Percentiles rank a stretch among this genome's conserved stretches.
Conservation (phyloP, 2,888 invertebrate species). For the Pandemis heparana region DNA sequence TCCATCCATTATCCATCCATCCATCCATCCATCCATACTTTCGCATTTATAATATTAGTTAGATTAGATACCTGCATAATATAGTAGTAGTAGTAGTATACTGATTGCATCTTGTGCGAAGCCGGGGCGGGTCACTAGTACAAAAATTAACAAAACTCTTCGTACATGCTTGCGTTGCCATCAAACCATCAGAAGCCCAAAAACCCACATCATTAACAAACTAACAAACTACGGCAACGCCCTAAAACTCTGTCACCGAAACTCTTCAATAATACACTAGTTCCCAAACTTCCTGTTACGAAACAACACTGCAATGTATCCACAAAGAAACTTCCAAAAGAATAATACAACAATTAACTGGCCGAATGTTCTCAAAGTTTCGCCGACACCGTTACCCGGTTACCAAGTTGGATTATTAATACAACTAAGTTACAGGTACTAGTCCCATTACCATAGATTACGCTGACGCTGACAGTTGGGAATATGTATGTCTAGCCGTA, state of each 20-base stretch:
- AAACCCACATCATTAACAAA: background rate
- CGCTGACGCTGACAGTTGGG: too few species aligned
- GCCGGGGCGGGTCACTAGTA: too few species aligned
- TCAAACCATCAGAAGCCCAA: background rate
- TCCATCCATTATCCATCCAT: too few species aligned
- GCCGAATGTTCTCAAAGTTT: background rate
- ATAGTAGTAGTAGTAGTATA: too few species aligned
- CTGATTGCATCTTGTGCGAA: too few species aligned
- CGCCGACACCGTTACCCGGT: background rate
- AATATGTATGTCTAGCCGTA: too few species aligned
- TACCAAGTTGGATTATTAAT: slow-evolving; percentile 10
- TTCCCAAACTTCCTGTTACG: background rate
- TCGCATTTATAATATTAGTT: too few species aligned
- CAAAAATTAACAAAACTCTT: too few species aligned
- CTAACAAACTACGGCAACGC: background rate
- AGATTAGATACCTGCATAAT: too few species aligned
- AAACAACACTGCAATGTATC: background rate
- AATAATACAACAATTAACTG: slow-evolving; percentile 10
- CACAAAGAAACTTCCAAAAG: slow-evolving; percentile 4
- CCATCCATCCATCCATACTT: too few species aligned
- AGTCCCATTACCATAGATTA: background rate
- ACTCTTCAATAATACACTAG: background rate
- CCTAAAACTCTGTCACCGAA: background rate
- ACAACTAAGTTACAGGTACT: background rate
- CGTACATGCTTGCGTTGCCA: too few species aligned